phyloP scores from a whole-genome alignment of 2,888 invertebrate species.

The Tridacna crocea region DNA sequence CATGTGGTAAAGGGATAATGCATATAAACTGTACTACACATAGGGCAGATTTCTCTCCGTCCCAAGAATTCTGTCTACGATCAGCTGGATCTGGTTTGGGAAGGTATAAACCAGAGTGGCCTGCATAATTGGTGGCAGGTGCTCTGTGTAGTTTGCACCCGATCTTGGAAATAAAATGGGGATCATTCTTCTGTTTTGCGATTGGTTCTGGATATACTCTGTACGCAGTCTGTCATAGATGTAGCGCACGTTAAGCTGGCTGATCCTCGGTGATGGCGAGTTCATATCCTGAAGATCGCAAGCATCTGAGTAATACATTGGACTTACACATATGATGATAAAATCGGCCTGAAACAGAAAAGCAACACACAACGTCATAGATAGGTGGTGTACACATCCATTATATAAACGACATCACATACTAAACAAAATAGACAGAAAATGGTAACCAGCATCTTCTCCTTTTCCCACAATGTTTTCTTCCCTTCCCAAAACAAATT shows the following conservation, averaged over 20 bases:
- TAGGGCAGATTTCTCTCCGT: background rate
- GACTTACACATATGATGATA: constrained; percentile 47
- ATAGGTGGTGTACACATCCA: no score
- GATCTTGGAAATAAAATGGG: constrained; percentile 49
- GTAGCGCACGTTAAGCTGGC: constrained; percentile 55
- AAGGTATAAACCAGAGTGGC: constrained; percentile 41
- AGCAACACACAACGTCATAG: no score
- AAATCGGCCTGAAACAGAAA: constrained; percentile 46
- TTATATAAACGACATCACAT: no score
- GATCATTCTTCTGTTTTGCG: constrained; percentile 41
- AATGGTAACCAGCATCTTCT: no score
- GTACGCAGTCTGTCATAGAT: constrained; percentile 49
- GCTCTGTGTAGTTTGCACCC: constrained; percentile 13
- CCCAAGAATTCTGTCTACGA: constrained; percentile 29
- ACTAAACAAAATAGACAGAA: no score
- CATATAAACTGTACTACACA: background rate
- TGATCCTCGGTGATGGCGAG: constrained; percentile 22
- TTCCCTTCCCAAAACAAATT: no score
- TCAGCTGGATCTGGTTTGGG: constrained; percentile 17
- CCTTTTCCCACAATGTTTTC: no score
- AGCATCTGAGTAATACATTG: constrained; percentile 45
- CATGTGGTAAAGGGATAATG: no score
- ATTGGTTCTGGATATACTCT: constrained; percentile 42
- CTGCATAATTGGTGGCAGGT: constrained; percentile 48
- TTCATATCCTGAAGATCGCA: constrained; percentile 6